phyloP scores from a whole-genome alignment of 2,113 vertebrate species.

The Rallus limicola region DNA sequence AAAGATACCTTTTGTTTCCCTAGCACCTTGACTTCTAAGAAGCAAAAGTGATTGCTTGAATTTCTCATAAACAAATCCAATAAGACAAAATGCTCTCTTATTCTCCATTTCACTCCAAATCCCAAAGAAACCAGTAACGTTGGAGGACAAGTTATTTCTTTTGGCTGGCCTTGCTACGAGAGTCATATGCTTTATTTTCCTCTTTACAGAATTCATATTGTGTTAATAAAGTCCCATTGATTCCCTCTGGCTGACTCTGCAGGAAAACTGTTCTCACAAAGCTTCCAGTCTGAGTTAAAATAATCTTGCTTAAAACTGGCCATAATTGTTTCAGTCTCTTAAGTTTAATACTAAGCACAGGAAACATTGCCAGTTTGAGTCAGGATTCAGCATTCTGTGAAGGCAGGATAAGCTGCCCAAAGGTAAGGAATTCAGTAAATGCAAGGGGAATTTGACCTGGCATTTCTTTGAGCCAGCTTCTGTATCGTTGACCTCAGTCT shows the following conservation, averaged over 20 bases:
- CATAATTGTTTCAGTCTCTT: conserved; percentile 50
- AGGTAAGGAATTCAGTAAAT: conserved; percentile 31
- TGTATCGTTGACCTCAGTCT: conserved; percentile 6
- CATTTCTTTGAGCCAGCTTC: neutral
- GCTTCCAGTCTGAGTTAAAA: conserved; percentile 37
- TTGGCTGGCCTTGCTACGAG: conserved; percentile 29
- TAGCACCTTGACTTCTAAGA: conserved; percentile 2
- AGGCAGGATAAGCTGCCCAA: conserved; percentile 16
- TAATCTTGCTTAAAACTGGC: conserved; percentile 37
- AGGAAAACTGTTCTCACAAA: conserved; percentile 28
- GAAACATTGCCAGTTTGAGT: conserved; percentile 8
- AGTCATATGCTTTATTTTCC: conserved; percentile 49
- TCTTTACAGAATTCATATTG: conserved; percentile 62
- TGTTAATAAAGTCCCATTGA: conserved; percentile 60
- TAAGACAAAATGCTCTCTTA: neutral
- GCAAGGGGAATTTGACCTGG: neutral
- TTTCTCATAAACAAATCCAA: conserved; percentile 6
- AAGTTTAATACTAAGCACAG: conserved; percentile 8
- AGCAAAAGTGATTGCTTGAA: neutral
- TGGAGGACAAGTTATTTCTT: conserved; percentile 51
- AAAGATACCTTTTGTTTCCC: neutral
- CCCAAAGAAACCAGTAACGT: conserved; percentile 19
- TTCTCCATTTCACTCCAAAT: neutral
- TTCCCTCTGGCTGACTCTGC: conserved; percentile 58
- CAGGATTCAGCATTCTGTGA: neutral